phyloP scores from a whole-genome alignment of 2,888 invertebrate genomes.

The Oscheius sp. region DNA sequence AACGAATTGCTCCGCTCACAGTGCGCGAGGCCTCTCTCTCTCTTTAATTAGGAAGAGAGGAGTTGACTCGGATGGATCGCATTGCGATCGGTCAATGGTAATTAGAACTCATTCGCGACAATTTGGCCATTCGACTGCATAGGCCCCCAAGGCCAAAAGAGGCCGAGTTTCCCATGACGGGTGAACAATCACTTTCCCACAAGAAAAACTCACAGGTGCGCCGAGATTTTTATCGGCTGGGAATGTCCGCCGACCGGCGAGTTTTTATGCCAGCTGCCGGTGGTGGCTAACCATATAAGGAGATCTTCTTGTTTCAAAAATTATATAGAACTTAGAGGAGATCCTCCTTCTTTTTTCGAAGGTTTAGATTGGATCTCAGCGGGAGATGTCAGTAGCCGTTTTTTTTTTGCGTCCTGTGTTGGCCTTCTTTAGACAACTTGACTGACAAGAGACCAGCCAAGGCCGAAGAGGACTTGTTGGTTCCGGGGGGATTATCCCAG shows the following conservation, averaged over 20 bases:
- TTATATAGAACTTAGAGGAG: not conserved
- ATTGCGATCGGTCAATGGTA: not conserved
- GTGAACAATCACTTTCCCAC: constrained; percentile 5
- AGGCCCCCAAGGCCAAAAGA: not conserved
- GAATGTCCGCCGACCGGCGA: not conserved
- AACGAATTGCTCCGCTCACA: constrained; percentile 1
- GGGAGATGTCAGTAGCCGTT: not conserved
- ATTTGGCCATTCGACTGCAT: not conserved
- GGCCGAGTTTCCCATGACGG: not conserved
- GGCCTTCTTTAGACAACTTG: not conserved
- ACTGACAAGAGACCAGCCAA: not conserved
- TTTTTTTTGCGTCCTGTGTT: not conserved
- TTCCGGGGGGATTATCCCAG: constrained; percentile 16
- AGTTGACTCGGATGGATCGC: not conserved
- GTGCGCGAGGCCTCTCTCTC: constrained; percentile 2
- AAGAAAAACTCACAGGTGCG: constrained; percentile 21
- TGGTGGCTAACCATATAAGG: not conserved
- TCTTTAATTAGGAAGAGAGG: not conserved
- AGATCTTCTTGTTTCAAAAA: not conserved
- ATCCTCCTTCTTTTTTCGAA: not conserved
- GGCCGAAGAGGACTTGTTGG: not conserved
- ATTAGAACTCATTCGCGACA: not conserved
- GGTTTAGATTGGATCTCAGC: not conserved
- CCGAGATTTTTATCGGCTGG: constrained; percentile 14
- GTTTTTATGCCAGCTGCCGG: not conserved